Base-by-base conservation (phyloP, 1,140 invertebrate genomes). In the Rhyacophila brunnea region DNA sequence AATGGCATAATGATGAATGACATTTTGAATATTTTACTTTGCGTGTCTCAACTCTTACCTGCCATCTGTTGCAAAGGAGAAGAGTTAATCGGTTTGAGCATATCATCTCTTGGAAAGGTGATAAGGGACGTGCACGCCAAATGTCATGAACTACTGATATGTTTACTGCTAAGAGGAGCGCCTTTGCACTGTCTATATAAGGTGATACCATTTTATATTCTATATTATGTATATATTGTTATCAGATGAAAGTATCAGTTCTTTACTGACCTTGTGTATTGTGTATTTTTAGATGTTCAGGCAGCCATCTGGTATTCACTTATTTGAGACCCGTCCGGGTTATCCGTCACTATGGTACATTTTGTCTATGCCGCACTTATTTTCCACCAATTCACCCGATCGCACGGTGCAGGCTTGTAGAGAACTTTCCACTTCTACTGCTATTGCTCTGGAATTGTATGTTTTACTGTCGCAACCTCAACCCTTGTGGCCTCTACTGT, bases 101-200 rank as follows among this genome's bases (percentile, higher is more conserved):
- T 78, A 6, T 80, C 74, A 32, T 77, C 78, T 42, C 79, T 83
- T 45, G 81, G 81, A 2, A 83, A 86, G 53, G 84, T 85, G 14
- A 80, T 89, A 1, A 73, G 85, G 38, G 88, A 91, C 55, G 83
- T 92, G 6, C 89, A 92, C 66, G 80, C 87, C 1, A 92, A 92
- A 69, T 91, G 89, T 68, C 82, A 86, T 61, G 85, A 90, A 64
- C 70, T 91, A 5, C 83, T 89, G 43, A 79, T 83, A 52, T 89
- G 85, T 58, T 75, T 91, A 1, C 69, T 90, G 1, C 77, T 89
- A 4, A 80, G 89, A 57, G 89, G 87, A 0, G 81, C 85, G 3
- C 86, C 89, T 0, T 68, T 91, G 11, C 83, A 87, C 54, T 81
- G 83, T 49, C 72, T 92, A 13, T 85, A 88, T 68, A 90, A 91